Percentiles rank a stretch among this genome's conserved stretches.
Evolutionary conservation across 2,888 invertebrate species (phyloP).

Genomic region (Altica lythri): DNA sequence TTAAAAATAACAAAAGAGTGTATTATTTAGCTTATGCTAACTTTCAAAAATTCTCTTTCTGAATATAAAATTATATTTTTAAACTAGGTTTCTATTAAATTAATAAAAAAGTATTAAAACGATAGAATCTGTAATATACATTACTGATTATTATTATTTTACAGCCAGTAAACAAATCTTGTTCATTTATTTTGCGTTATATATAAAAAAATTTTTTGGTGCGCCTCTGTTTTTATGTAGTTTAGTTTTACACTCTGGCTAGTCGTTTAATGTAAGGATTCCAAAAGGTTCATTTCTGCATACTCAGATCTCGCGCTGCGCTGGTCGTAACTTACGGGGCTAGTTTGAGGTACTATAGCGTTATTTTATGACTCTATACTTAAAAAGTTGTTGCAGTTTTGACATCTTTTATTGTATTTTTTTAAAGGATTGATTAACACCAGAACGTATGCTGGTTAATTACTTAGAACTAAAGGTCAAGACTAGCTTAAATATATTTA

Average conservation of each 20-base stretch:
- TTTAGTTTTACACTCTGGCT: constrained; percentile 12
- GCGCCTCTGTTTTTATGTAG: constrained; percentile 6
- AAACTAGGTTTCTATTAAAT: too few relatives aligned
- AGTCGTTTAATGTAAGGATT: constrained; percentile 14
- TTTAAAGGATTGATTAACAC: constrained; percentile 45
- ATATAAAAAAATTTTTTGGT: neutral
- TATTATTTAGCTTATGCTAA: too few relatives aligned
- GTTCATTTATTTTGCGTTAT: too few relatives aligned
- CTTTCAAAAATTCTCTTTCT: too few relatives aligned
- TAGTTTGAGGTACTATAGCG: constrained; percentile 51
- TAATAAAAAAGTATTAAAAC: too few relatives aligned
- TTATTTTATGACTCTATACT: constrained; percentile 50
- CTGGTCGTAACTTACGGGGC: constrained; percentile 51
- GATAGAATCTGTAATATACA: too few relatives aligned
- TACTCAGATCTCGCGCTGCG: constrained; percentile 35
- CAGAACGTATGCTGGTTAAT: constrained; percentile 18
- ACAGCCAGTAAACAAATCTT: too few relatives aligned
- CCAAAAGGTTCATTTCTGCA: constrained; percentile 17
- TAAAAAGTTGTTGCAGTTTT: constrained; percentile 51
- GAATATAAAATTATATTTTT: too few relatives aligned
- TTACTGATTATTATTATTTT: too few relatives aligned
- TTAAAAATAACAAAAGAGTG: too few relatives aligned
- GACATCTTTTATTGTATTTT: constrained; percentile 49
- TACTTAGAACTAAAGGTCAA: neutral
- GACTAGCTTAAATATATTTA: neutral